Conservation (phyloP, 2,888 invertebrate genomes). For the Eupithecia insigniata region DNA sequence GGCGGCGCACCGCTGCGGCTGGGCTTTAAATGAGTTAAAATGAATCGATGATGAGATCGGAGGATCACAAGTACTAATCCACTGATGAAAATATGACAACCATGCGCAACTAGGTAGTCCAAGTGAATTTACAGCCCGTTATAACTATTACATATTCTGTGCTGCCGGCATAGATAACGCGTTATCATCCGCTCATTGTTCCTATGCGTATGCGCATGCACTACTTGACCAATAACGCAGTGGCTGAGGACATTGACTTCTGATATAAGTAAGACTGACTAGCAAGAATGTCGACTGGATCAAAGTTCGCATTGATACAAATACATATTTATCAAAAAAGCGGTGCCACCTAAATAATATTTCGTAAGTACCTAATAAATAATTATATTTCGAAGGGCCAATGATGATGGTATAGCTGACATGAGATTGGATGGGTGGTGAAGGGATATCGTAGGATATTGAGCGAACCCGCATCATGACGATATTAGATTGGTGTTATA, state of each 20-base stretch:
- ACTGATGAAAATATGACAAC: background rate
- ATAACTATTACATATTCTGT: slow-evolving; percentile 31
- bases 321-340: background rate
- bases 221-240: slow-evolving; percentile 64
- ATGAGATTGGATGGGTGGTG: background rate
- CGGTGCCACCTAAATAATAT: background rate
- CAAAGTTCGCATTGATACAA: slow-evolving; percentile 10
- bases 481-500: background rate
- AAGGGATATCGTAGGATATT: background rate
- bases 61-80: background rate
- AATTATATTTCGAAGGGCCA: background rate
- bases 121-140: slow-evolving; percentile 15
- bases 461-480: background rate
- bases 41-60: background rate
- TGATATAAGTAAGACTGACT: slow-evolving; percentile 57
- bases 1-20: too few relatives aligned
- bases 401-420: background rate
- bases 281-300: slow-evolving; percentile 17
- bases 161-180: slow-evolving; percentile 71
- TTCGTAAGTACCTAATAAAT: too few relatives aligned
- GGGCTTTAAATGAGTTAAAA: too few relatives aligned
- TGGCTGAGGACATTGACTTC: slow-evolving; percentile 71
- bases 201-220: slow-evolving; percentile 70
- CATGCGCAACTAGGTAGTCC: background rate
- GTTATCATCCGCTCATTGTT: slow-evolving; percentile 83